phyloP scores from a whole-genome alignment of 2,888 invertebrate genomes.

The Seira musarum region DNA sequence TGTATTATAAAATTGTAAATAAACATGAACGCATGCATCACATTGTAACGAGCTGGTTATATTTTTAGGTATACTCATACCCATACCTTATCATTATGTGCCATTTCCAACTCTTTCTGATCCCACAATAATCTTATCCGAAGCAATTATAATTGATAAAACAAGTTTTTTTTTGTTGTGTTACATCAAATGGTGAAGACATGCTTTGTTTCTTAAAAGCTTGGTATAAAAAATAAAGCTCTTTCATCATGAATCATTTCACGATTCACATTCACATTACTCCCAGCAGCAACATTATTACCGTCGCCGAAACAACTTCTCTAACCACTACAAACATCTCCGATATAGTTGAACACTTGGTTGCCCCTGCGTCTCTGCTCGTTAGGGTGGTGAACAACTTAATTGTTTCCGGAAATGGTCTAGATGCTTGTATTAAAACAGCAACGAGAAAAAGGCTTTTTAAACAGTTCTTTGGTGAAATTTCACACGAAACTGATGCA shows the following conservation, averaged over 20 bases:
- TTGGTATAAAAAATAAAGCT: not conserved
- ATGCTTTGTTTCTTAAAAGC: not conserved
- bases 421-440: not conserved
- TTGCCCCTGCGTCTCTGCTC: conserved; percentile 25
- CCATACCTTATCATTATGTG: not conserved
- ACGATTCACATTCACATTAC: too few species aligned
- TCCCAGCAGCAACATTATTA: not conserved
- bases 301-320: not conserved
- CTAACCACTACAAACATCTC: conserved; percentile 44
- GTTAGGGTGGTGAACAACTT: conserved; percentile 55
- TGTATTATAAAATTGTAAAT: too few species aligned
- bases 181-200: not conserved
- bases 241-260: too few species aligned
- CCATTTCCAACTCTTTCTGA: not conserved
- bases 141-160: conserved; percentile 1
- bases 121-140: not conserved
- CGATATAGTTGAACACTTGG: conserved; percentile 52
- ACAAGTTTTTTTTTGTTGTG: not conserved
- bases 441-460: not conserved
- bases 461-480: not conserved
- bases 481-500: not conserved
- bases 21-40: too few species aligned
- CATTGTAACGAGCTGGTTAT: too few species aligned
- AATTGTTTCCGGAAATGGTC: conserved; percentile 53
- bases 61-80: too few species aligned